phyloP scores from a whole-genome alignment of 2,113 vertebrate species.

The Neodon shergylaensis region DNA sequence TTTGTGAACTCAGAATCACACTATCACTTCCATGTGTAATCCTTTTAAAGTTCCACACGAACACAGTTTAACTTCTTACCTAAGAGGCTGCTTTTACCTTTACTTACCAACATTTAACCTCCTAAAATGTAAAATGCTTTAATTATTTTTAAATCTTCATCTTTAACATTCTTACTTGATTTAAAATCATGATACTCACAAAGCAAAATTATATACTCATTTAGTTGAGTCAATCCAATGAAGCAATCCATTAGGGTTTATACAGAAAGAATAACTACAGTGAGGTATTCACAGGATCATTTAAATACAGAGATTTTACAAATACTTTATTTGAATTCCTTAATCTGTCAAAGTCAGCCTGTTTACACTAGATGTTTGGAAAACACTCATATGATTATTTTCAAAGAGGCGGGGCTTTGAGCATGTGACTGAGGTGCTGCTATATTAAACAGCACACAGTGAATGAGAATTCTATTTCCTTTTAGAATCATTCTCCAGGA shows the following conservation, averaged over 20 bases:
- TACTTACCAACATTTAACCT: conserved; percentile 45
- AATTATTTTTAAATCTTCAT: conserved; percentile 59
- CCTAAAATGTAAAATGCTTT: background rate
- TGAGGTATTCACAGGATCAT: conserved; percentile 14
- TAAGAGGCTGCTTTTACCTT: conserved; percentile 25
- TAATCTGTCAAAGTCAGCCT: conserved; percentile 42
- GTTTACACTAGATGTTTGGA: conserved; percentile 25
- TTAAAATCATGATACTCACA: conserved; percentile 55
- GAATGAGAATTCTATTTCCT: background rate
- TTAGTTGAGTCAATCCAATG: background rate
- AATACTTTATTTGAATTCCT: conserved; percentile 61
- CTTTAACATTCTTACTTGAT: conserved; percentile 20
- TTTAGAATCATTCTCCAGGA: background rate
- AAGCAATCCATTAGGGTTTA: conserved; percentile 15
- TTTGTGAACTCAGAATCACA: conserved; percentile 19
- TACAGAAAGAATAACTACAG: background rate
- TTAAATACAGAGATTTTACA: conserved; percentile 53
- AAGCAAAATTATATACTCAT: background rate
- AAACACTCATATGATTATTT: conserved; percentile 36
- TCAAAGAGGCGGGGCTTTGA: conserved; percentile 55
- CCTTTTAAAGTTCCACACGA: conserved; percentile 13
- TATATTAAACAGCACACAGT: conserved; percentile 46
- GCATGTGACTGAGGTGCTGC: conserved; percentile 56
- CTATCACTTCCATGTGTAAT: conserved; percentile 28
- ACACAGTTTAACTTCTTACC: conserved; percentile 29